phyloP scores from a whole-genome alignment of 2,113 vertebrate genomes.

The Chloropsis cyanopogon region DNA sequence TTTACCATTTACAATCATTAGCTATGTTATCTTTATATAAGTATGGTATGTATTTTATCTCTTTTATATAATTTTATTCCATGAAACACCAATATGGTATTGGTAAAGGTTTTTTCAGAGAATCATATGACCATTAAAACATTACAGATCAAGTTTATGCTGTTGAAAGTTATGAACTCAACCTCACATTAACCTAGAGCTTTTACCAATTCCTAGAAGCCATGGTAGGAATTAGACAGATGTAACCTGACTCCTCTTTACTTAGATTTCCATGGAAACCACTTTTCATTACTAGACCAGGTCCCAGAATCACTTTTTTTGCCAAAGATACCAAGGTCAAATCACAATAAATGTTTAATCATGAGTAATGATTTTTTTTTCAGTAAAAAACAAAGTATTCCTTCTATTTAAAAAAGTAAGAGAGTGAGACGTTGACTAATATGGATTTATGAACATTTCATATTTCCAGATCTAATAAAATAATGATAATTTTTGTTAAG shows the following conservation, averaged over 20 bases:
- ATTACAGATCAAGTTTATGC: background rate
- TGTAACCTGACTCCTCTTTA: constrained; percentile 5
- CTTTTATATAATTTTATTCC: background rate
- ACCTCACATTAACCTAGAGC: constrained; percentile 13
- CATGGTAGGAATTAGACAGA: constrained; percentile 29
- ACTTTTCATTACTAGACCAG: background rate
- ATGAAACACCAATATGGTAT: background rate
- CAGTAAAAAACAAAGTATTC: background rate
- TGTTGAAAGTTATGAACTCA: background rate
- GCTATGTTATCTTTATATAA: background rate
- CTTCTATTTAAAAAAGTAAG: background rate
- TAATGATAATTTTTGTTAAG: background rate
- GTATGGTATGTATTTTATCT: background rate
- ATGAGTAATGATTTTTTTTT: background rate
- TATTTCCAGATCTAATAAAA: background rate
- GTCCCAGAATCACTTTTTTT: background rate
- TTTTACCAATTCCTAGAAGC: constrained; percentile 22
- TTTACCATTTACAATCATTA: background rate
- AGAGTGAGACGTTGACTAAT: background rate
- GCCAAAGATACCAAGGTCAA: background rate
- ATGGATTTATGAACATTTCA: background rate
- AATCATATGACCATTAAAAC: background rate
- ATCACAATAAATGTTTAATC: constrained; percentile 3
- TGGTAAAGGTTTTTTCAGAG: background rate
- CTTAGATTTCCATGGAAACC: constrained; percentile 49